Conservation (phyloP, 1,140 invertebrate genomes). For the Pararge aegeria region DNA sequence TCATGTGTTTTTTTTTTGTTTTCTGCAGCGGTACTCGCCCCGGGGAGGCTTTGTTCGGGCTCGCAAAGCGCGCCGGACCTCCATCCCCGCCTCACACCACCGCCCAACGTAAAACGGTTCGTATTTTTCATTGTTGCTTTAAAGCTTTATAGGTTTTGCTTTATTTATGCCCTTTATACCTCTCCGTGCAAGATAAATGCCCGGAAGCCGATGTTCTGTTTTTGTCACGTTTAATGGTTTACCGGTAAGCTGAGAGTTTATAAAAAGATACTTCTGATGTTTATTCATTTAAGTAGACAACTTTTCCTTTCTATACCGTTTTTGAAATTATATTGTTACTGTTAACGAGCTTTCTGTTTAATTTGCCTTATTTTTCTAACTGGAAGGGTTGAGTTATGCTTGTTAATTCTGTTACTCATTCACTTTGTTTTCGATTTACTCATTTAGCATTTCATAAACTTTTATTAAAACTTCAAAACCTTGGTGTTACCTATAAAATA, state of each 20-base stretch:
- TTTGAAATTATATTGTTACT: background rate
- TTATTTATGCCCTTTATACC: conserved; percentile 74
- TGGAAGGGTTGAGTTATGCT: background rate
- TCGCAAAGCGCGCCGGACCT: conserved; percentile 34
- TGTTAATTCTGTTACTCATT: background rate
- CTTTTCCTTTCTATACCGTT: background rate
- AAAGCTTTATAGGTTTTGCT: conserved; percentile 77
- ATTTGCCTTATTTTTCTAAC: background rate
- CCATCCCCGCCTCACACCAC: conserved; percentile 36
- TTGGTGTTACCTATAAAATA: background rate
- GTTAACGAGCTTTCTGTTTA: background rate
- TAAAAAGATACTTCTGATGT: conserved; percentile 3
- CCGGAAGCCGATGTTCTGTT: conserved; percentile 62
- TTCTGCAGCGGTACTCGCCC: conserved; percentile 63
- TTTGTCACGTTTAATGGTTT: conserved; percentile 55
- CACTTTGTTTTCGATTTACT: background rate
- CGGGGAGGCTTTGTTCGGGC: conserved; percentile 56
- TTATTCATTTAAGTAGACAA: background rate
- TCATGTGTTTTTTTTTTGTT: conserved; percentile 67
- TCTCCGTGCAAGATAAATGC: conserved; percentile 67
- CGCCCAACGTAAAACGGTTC: conserved; percentile 68
- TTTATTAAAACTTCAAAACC: too few relatives aligned
- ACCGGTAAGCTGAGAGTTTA: conserved; percentile 7
- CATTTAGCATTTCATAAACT: background rate
- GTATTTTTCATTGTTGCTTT: conserved; percentile 78